Percentiles rank a stretch among this genome's conserved stretches.
These are phyloP conservation scores for Platysternon megacephalum DNA, from an alignment of 2,113 vertebrate genomes.

Conservation along the genomic window DNA sequence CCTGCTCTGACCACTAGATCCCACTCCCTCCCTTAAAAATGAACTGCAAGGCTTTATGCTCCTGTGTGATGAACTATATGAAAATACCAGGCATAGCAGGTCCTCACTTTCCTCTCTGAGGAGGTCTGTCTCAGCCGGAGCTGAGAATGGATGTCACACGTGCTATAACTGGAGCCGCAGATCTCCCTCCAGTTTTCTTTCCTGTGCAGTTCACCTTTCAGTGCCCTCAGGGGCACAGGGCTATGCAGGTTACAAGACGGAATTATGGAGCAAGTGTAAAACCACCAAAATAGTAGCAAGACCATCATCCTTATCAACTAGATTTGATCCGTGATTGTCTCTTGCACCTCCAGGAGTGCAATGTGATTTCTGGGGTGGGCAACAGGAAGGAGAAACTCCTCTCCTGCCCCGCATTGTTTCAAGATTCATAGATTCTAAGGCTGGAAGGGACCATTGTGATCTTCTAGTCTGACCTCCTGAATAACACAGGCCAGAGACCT, in stretches of 20 bases:
- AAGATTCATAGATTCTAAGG: not conserved
- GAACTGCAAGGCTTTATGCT: accelerated
- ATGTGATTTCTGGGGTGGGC: not conserved
- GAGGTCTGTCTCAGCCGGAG: not conserved
- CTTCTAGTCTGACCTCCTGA: too few species aligned
- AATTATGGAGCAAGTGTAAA: not conserved
- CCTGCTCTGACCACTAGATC: not conserved
- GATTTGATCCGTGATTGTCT: accelerated
- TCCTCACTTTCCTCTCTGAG: not conserved
- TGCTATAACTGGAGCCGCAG: not conserved
- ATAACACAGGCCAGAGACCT: too few species aligned
- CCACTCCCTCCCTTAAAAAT: accelerated
- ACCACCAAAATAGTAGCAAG: not conserved
- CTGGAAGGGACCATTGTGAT: too few species aligned
- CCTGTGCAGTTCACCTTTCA: not conserved
- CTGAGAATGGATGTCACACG: not conserved
- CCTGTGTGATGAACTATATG: not conserved
- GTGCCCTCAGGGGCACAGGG: not conserved
- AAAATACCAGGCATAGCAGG: accelerated
- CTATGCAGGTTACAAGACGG: not conserved
- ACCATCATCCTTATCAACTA: not conserved
- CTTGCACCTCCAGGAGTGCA: not conserved
- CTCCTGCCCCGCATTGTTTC: conserved; percentile 50
- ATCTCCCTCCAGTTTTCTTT: not conserved
- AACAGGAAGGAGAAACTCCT: conserved; percentile 28